Conservation (phyloP, 2,888 invertebrate species). For the Cantharis rustica region DNA sequence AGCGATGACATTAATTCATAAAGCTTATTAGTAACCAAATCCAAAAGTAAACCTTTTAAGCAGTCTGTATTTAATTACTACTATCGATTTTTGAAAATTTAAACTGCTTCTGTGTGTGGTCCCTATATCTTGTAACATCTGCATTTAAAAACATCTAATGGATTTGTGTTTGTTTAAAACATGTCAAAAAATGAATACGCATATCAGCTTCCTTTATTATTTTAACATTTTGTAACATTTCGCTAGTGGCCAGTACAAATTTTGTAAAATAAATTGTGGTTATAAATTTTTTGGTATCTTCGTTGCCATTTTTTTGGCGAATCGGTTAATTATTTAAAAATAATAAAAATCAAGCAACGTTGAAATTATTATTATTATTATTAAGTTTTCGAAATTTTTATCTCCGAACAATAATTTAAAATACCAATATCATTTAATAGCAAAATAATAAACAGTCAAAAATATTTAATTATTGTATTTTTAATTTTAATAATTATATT, state of each 20-base stretch:
- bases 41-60: background rate
- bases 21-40: background rate
- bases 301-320: too few species aligned
- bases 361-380: too few species aligned
- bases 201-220: conserved; percentile 11
- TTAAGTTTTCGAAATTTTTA: too few species aligned
- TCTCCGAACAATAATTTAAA: too few species aligned
- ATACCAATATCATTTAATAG: too few species aligned
- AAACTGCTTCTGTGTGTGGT: conserved; percentile 31
- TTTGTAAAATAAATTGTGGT: background rate
- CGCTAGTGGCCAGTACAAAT: background rate
- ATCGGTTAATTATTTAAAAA: too few species aligned
- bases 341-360: too few species aligned
- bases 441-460: too few species aligned
- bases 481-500: too few species aligned
- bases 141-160: conserved; percentile 39
- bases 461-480: too few species aligned
- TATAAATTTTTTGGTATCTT: background rate
- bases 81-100: background rate
- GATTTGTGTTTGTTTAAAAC: conserved; percentile 42
- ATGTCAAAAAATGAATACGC: conserved; percentile 23
- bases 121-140: conserved; percentile 31
- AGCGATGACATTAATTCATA: background rate
- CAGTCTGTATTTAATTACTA: background rate
- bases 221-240: background rate